Base-by-base conservation (phyloP, 2,888 invertebrate species). In the Liodrosophila aerea region DNA sequence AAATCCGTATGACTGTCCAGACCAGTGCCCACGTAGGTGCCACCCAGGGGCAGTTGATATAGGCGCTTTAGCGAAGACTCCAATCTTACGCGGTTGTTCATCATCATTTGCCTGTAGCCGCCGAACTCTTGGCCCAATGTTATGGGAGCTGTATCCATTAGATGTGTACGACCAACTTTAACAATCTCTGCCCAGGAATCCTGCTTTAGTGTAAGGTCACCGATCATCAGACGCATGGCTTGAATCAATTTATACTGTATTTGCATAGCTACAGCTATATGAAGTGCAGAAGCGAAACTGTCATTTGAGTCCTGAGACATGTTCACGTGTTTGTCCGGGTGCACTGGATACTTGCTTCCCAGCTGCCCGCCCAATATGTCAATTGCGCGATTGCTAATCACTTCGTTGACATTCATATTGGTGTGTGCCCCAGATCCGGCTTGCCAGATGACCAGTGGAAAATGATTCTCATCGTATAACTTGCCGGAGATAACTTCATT, bases 381-480 rank as follows among this genome's bases (percentile, higher is more conserved):
- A 84, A 97, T 97, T 0, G 97, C 97, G 33, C 95, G 92, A 91
- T 97, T 98, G 18, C 96, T 93, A 44, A 98, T 69, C 64, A 86
- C 94, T 93, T 99, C 99, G 89, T 99, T 99, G 0, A 97, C 95
- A 90, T 99, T 99, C 98, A 98, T 99, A 90, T 99, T 99, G 41
- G 95, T 95, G 91, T 99, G 98, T 0, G 98, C 98, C 3, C 99
- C 99, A 16, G 98, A 98, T 2, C 99, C 99, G 0, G 98, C 98
- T 92, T 99, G 99, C 99, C 99, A 99, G 85, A 98, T 96, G 63
- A 97, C 97, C 36, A 99, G 91, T 0, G 99, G 99, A 88, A 99
- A 99, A 90, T 99, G 97, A 1, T 76, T 43, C 15, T 97, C 96
- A 88, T 81, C 71, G 22, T 96, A 96, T 34, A 98, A 91, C 88